Evolutionary conservation across 2,888 invertebrate genomes (phyloP), one percentile per base, ranked within the genome.

Genomic region (Microdon myrmicae): DNA sequence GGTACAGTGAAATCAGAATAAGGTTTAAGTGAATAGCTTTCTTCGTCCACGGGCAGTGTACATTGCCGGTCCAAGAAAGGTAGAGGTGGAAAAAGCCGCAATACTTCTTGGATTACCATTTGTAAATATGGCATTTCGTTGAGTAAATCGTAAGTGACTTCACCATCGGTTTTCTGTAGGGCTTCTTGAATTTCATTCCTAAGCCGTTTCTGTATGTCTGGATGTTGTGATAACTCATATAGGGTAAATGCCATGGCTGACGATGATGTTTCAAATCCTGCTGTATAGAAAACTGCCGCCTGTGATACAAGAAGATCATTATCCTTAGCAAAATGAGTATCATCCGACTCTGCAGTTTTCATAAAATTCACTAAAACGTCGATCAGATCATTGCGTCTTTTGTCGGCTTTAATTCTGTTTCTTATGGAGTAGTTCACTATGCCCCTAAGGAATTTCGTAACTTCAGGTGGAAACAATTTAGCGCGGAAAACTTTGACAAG

Each of bases 361-460:
- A 76, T 80, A 3, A 83, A 54, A 1, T 77, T 75, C 22, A 84
- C 72, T 7, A 84, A 68, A 3, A 82, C 68, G 67, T 84, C 83
- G 28, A 84, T 78, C 1, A 84, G 75, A 70, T 84, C 84, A 39
- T 81, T 78, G 6, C 82, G 74, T 5, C 72, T 72, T 0, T 67
- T 39, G 3, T 79, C 81, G 3, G 74, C 75, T 7, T 75, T 69
- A 43, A 79, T 76, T 2, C 84, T 74, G 7, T 80, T 74, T 0
- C 70, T 39, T 31, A 84, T 79, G 0, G 81, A 79, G 2, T 78
- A 73, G 54, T 72, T 74, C 2, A 83, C 79, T 1, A 75, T 72
- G 0, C 54, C 58, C 1, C 79, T 72, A 4, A 85, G 44, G 53
- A 82, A 83, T 5, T 69, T 59, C 0, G 73, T 58, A 13, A 71